These are phyloP conservation scores for Epinephelus fuscoguttatus DNA, from an alignment of 2,113 vertebrate genomes.

Conservation along the genomic window DNA sequence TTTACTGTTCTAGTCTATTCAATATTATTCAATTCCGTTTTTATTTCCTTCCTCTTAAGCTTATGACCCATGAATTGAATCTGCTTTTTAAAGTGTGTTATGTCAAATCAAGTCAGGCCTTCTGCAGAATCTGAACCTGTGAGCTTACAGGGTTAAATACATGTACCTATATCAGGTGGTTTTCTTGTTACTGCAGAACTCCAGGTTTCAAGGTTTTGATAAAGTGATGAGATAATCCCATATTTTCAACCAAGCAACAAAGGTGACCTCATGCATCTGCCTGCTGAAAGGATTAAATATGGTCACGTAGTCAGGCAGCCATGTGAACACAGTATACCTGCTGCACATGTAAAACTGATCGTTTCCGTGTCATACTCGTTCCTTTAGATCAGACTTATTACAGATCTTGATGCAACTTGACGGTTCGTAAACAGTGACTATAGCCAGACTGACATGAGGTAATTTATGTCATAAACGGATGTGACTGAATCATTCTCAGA, in stretches of 20 bases:
- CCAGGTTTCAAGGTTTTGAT: conserved; percentile 3
- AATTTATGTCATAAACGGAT: conserved; percentile 55
- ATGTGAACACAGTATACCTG: conserved; percentile 36
- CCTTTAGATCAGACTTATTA: conserved; percentile 36
- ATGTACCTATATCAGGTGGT: background rate
- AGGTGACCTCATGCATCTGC: conserved; percentile 62
- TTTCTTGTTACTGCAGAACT: background rate
- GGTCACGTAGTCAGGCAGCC: conserved; percentile 27
- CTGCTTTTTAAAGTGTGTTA: background rate
- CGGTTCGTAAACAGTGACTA: conserved; percentile 43
- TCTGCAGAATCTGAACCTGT: background rate
- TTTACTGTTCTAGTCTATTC: no score
- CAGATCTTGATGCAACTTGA: conserved; percentile 4
- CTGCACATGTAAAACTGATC: conserved; percentile 53
- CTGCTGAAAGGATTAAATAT: conserved; percentile 51
- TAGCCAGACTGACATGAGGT: conserved; percentile 57
- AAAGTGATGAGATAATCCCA: conserved; percentile 22
- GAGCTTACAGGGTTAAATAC: background rate
- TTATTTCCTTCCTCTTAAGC: no score
- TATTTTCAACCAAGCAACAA: conserved; percentile 16
- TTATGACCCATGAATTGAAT: no score
- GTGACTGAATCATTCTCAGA: conserved; percentile 44
- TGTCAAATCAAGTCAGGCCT: background rate
- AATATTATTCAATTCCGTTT: no score
- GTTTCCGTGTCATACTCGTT: conserved; percentile 21